Conservation (phyloP, 2,888 invertebrate genomes). For the Nomada goodeniana region DNA sequence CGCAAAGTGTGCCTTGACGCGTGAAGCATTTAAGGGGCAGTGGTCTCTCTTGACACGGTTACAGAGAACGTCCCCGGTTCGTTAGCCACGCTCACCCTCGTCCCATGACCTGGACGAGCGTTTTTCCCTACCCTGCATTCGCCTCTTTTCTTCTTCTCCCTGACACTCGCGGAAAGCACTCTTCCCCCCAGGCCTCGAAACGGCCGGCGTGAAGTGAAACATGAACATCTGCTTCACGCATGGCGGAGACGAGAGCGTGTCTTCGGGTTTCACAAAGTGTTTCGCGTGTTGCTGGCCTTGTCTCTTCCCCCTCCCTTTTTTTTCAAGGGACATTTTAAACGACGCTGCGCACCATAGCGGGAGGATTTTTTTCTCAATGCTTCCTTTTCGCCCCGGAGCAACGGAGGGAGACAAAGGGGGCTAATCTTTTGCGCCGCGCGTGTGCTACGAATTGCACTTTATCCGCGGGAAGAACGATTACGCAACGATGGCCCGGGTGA, state of each 20-base stretch:
- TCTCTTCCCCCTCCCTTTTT: not conserved
- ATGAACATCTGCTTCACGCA: conserved; percentile 52
- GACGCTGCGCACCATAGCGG: not conserved
- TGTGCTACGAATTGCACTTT: no score
- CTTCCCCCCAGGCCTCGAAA: conserved; percentile 1
- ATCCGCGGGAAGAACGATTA: conserved; percentile 12
- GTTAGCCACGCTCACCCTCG: conserved; percentile 42
- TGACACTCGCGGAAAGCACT: conserved; percentile 3
- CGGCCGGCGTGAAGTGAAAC: conserved; percentile 24
- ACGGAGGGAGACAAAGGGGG: no score
- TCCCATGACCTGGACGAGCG: conserved; percentile 33
- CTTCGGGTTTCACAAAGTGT: conserved; percentile 23
- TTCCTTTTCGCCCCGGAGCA: no score
- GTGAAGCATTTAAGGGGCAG: conserved; percentile 10
- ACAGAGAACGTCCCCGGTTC: conserved; percentile 59
- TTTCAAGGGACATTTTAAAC: not conserved
- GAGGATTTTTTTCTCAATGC: no score
- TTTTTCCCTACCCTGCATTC: conserved; percentile 9
- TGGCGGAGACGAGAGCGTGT: conserved; percentile 26
- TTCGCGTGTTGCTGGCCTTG: not conserved
- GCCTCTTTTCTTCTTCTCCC: not conserved
- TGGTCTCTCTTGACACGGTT: conserved; percentile 64
- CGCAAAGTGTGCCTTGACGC: conserved; percentile 1
- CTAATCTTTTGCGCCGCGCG: no score
- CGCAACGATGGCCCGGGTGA: not conserved